Evolutionary conservation across 2,113 vertebrate genomes (phyloP), one percentile per base, ranked within the genome.

Genomic region (Cettia cetti): DNA sequence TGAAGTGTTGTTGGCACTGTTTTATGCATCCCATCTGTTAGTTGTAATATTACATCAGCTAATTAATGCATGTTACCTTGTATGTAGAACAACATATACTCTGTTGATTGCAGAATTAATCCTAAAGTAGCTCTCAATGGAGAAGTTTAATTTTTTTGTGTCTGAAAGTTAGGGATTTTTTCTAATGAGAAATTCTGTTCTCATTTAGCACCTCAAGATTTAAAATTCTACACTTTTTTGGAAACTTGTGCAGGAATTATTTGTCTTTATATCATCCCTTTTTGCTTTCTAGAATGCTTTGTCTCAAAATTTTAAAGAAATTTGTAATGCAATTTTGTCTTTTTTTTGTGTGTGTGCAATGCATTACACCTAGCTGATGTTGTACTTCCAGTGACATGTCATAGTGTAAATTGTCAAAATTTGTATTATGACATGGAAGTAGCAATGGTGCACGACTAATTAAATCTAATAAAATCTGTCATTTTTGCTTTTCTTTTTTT

Each of bases 1-100:
- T 94, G 90, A 96, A 95, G 57, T 96, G 85, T 91, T 95, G 70
- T 81, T 96, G 85, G 72, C 90, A 92, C 71, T 61, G 76, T 71
- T 95, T 93, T 84, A 86, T 93, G 85, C 53, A 92, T 89, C 79
- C 87, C 94, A 95, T 96, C 95, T 97, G 94, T 86, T 96, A 90
- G 76, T 68, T 4, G 3, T 86, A 94, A 91, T 72, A 90, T 86
- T 95, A 54, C 52, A 96, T 94, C 75, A 94, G 76, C 56, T 95
- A 95, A 95, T 90, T 92, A 94, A 86, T 69, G 86, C 3, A 24
- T 89, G 85, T 83, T 97, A 94, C 85, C 68, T 94, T 93, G 85
- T 94, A 71, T 95, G 64, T 91, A 93, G 93, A 96, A 56, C 79
- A 96, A 92, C 85, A 70, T 64, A 71, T 75, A 74, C 90, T 88